A percentile compares a stretch with the other conserved stretches of the same genome.
Conservation (phyloP, 2,113 vertebrate genomes). For the Oreochromis niloticus region DNA sequence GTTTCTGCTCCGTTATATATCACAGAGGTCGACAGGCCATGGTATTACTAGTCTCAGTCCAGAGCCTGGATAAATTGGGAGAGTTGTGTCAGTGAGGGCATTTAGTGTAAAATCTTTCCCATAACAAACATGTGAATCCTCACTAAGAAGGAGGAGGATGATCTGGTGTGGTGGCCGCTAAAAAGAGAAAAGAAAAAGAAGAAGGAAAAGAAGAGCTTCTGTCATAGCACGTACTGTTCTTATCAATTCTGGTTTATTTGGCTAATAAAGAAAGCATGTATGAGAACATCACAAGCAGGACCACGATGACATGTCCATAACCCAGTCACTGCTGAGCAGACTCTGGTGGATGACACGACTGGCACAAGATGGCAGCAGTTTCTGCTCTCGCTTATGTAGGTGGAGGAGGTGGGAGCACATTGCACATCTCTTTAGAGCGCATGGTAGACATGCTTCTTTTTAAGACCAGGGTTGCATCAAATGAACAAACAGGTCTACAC, state of each 20-base stretch:
- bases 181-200: background rate
- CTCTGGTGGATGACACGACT: background rate
- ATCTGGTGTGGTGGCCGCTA: background rate
- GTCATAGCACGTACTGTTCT: background rate
- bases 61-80: background rate
- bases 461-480: slow-evolving; percentile 12
- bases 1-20: background rate
- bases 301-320: accelerated
- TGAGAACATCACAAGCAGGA: background rate
- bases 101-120: background rate
- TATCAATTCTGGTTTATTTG: background rate
- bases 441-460: background rate
- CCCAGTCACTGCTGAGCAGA: background rate
- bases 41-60: background rate
- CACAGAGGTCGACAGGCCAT: background rate
- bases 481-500: background rate
- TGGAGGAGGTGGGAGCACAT: background rate
- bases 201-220: background rate
- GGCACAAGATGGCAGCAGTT: background rate
- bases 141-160: background rate
- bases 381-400: background rate
- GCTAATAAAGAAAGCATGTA: background rate
- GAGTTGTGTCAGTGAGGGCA: background rate
- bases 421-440: background rate
- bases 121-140: background rate